These are phyloP conservation scores for Cantharis flavilabris DNA, from an alignment of 2,888 invertebrate species.

Conservation along the genomic window DNA sequence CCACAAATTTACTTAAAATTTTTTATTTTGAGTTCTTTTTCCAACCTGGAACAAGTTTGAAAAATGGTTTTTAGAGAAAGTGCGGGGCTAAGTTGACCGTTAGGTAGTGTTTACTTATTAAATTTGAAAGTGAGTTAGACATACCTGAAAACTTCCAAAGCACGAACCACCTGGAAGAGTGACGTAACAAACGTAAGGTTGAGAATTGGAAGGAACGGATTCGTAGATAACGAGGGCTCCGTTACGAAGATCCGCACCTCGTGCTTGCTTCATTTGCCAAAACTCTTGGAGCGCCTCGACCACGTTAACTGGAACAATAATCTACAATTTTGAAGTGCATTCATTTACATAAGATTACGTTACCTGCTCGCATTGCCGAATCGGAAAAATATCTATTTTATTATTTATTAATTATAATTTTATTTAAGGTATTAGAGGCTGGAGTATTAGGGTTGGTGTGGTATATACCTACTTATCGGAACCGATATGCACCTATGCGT, in stretches of 20 bases:
- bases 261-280: conserved; percentile 95
- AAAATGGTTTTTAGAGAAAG: too few species aligned
- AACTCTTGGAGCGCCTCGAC: conserved; percentile 95
- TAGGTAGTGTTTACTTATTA: neutral
- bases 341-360: conserved; percentile 13
- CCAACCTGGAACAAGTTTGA: too few species aligned
- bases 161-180: conserved; percentile 94
- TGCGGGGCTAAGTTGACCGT: too few species aligned
- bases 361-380: conserved; percentile 36
- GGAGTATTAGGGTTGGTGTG: too few species aligned
- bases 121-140: neutral
- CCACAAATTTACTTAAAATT: too few species aligned
- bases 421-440: neutral
- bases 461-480: neutral
- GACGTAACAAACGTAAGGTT: conserved; percentile 93
- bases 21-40: too few species aligned
- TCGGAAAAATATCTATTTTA: conserved; percentile 10
- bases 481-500: neutral
- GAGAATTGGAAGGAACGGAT: conserved; percentile 87
- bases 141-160: conserved; percentile 87
- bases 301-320: conserved; percentile 76
- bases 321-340: conserved; percentile 26
- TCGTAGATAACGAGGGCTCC: conserved; percentile 94
- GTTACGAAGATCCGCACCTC: conserved; percentile 82
- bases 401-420: neutral